Conservation (phyloP, 2,113 vertebrate genomes). For the Carassius auratus region DNA sequence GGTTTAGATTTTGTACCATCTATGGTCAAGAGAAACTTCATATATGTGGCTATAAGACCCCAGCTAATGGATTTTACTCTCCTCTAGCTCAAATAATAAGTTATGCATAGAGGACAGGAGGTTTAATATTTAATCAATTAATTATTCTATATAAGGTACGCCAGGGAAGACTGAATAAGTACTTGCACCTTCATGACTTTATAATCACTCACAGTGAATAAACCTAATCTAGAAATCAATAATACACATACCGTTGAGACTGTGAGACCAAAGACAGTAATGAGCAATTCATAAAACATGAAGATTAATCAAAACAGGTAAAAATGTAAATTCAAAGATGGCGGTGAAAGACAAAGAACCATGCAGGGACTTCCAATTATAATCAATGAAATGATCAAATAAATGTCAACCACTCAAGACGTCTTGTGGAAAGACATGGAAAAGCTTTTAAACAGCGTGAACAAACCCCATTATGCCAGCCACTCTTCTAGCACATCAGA, state of each 20-base stretch:
- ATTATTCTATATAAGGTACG: conserved; percentile 31
- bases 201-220: conserved; percentile 64
- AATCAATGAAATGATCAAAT: not conserved
- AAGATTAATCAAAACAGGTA: not conserved
- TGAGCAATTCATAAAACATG: conserved; percentile 3
- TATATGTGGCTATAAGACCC: not conserved
- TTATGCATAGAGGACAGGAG: not conserved
- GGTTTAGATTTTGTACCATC: too few species aligned
- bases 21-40: too few species aligned
- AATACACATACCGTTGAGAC: conserved; percentile 44
- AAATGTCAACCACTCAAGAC: not conserved
- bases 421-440: not conserved
- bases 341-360: not conserved
- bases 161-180: conserved; percentile 49
- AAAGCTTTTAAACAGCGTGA: conserved; percentile 33
- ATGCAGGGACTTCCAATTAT: not conserved
- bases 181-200: conserved; percentile 61
- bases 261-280: conserved; percentile 31
- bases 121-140: conserved; percentile 48
- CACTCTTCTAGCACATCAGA: conserved; percentile 20
- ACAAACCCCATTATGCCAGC: conserved; percentile 27
- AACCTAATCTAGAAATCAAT: conserved; percentile 61
- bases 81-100: conserved; percentile 30
- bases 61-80: not conserved
- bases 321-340: not conserved